Evolutionary conservation across 37 sponge, comb jelly and placozoan genomes (phyloP).

Genomic region (Chondrilla cf. caribensis): DNA sequence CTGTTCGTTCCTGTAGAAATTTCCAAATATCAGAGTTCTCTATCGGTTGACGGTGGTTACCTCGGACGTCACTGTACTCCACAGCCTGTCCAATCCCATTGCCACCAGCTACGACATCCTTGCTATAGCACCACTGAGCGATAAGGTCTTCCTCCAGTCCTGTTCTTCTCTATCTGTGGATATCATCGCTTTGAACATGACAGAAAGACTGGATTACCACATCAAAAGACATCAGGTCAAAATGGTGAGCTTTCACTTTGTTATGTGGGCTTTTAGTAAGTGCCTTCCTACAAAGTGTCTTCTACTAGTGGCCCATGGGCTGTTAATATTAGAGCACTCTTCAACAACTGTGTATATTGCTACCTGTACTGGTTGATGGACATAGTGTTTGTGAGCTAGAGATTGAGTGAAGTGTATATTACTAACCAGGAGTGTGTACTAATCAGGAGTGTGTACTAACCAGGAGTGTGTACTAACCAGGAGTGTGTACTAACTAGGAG

Average conservation of each 20-base stretch:
- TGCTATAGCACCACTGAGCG: conserved; percentile 39
- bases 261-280: neutral
- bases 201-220: conserved; percentile 54
- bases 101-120: conserved; percentile 49
- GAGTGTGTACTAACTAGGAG: too few species aligned
- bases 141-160: conserved; percentile 56
- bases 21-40: conserved; percentile 27
- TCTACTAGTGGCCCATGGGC: too few species aligned
- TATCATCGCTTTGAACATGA: conserved; percentile 53
- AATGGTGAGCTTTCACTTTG: conserved; percentile 37
- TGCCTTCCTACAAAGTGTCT: too few species aligned
- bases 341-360: too few species aligned
- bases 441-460: too few species aligned
- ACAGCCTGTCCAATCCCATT: conserved; percentile 32
- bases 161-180: conserved; percentile 57
- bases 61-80: conserved; percentile 39
- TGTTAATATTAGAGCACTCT: too few species aligned
- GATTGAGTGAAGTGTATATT: too few species aligned
- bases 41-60: conserved; percentile 50
- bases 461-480: too few species aligned
- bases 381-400: too few species aligned
- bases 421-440: too few species aligned
- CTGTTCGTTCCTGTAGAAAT: neutral
- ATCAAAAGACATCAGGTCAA: conserved; percentile 47
- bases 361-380: too few species aligned